Evolutionary conservation across 2,797 vertebrate species (phyloP), one percentile per base, ranked within the genome.

Genomic region (Anguilla megastoma): DNA sequence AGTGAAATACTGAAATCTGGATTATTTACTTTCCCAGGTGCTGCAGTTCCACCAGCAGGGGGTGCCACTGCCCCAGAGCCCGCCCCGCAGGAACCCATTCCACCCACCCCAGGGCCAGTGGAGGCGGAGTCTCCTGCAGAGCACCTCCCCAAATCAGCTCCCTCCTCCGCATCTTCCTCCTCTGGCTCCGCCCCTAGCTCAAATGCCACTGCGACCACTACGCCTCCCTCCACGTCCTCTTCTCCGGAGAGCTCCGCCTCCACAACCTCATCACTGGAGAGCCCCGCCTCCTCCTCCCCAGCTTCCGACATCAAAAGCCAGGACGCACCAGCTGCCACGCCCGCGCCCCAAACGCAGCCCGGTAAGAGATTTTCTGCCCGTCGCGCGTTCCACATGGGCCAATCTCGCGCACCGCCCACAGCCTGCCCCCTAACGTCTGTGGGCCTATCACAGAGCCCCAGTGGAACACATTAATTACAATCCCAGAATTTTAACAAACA

Each of bases 271-370:
- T 95, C 96, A 0, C 89, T 94, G 88, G 96, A 96, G 93, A 96
- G 94, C 88, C 95, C 96, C 0, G 95, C 90, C 84, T 91, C 95
- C 6, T 93, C 97, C 84, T 94, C 96, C 1, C 89, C 95, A 89
- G 91, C 97, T 2, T 96, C 97, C 74, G 97, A 97, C 90, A 96
- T 92, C 0, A 94, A 96, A 94, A 95, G 95, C 94, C 95, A 93
- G 89, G 71, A 83, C 0, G 90, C 95, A 24, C 86, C 89, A 0
- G 92, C 95, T 7, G 93, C 87, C 76, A 93, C 92, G 16, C 85
- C 87, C 41, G 86, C 88, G 0, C 87, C 91, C 0, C 91, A 93
- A 12, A 90, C 93, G 8, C 93, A 95, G 21, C 96, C 96, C 87
- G 96, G 96, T 97, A 92, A 91, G 92, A 41, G 74, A 18, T 18